Percentiles rank a stretch among this genome's conserved stretches.
phyloP scores from a whole-genome alignment of 1,140 invertebrate genomes.

The Drosophila obscura region DNA sequence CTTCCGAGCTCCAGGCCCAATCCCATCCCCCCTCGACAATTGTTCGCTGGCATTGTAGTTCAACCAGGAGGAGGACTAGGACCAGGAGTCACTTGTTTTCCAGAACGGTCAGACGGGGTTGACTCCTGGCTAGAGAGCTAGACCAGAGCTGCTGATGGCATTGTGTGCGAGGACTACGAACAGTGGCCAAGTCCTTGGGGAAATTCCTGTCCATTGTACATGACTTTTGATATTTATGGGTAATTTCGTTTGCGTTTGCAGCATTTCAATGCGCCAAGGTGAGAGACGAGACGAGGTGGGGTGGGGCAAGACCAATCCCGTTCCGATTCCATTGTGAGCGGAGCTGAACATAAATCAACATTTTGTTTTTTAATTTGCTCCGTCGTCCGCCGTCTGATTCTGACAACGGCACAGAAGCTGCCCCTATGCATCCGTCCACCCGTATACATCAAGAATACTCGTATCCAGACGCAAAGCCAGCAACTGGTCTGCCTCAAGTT shows the following conservation, averaged over 20 bases:
- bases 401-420: constrained; percentile 62
- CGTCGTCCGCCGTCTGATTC: constrained; percentile 57
- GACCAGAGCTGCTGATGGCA: constrained; percentile 5
- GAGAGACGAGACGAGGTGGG: constrained; percentile 21
- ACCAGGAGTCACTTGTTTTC: constrained; percentile 59
- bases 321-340: constrained; percentile 13
- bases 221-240: constrained; percentile 82
- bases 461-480: constrained; percentile 43
- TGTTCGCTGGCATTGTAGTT: constrained; percentile 61
- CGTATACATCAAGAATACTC: constrained; percentile 31
- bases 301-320: constrained; percentile 11
- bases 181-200: constrained; percentile 57
- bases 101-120: constrained; percentile 54
- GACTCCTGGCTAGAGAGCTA: constrained; percentile 34
- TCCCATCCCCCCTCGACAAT: constrained; percentile 35
- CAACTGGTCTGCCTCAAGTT: constrained; percentile 65
- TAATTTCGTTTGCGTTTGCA: constrained; percentile 78
- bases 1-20: constrained; percentile 28
- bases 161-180: constrained; percentile 17
- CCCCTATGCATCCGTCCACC: constrained; percentile 16
- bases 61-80: constrained; percentile 49
- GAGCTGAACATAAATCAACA: constrained; percentile 72
- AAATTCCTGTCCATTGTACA: constrained; percentile 82
- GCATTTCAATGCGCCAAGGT: constrained; percentile 75
- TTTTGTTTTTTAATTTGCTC: constrained; percentile 81